A percentile compares a stretch with the other conserved stretches of the same genome.
Conservation (phyloP, 1,140 invertebrate species). For the Monomorium pharaonis region DNA sequence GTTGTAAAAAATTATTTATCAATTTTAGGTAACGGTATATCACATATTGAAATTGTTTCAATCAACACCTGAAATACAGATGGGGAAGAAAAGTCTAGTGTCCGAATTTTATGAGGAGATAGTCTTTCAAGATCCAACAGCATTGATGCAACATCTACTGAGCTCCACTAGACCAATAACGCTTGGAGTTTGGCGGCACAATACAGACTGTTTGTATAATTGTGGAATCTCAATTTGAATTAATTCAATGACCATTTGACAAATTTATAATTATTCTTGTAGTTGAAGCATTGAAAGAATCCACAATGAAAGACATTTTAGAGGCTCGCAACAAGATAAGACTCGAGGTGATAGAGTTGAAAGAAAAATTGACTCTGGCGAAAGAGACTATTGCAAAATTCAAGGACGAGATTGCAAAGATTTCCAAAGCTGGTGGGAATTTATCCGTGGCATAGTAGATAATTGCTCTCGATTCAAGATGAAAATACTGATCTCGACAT, state of each 20-base stretch:
- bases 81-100: conserved; percentile 93
- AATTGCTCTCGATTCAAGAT: neutral
- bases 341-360: conserved; percentile 93
- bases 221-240: neutral
- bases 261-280: conserved; percentile 78
- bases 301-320: conserved; percentile 91
- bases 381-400: conserved; percentile 96
- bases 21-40: conserved; percentile 95
- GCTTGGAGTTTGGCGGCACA: conserved; percentile 92
- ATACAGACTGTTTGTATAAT: conserved; percentile 94
- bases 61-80: conserved; percentile 88
- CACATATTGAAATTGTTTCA: conserved; percentile 98
- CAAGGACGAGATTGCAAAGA: conserved; percentile 93
- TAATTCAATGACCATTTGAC: conserved; percentile 15
- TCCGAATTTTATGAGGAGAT: conserved; percentile 99
- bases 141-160: conserved; percentile 95
- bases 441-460: conserved; percentile 70
- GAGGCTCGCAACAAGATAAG: conserved; percentile 94
- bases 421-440: conserved; percentile 79
- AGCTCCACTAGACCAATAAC: conserved; percentile 91
- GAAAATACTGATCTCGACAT: neutral
- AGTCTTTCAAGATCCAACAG: conserved; percentile 98
- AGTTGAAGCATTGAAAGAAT: conserved; percentile 97
- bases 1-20: neutral
- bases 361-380: conserved; percentile 94